A percentile compares a stretch with the other conserved stretches of the same genome.
These are phyloP conservation scores for Catostomus latipinnis DNA, from an alignment of 2,797 vertebrate genomes.

Conservation along the genomic window DNA sequence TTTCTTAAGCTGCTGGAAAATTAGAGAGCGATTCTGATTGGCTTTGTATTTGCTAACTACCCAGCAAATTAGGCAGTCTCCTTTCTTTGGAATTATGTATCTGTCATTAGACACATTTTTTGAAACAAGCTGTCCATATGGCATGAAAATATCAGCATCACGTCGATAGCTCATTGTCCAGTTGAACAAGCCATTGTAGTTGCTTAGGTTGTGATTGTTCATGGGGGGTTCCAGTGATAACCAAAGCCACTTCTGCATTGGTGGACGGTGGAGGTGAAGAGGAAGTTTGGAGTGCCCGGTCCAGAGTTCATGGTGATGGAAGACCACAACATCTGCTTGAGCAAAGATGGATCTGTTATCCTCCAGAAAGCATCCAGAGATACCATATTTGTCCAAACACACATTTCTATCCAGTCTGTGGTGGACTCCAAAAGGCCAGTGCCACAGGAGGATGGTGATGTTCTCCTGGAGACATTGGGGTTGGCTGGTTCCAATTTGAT, in stretches of 20 bases:
- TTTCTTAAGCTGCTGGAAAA: slow-evolving; percentile 77
- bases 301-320: slow-evolving; percentile 83
- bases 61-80: slow-evolving; percentile 79
- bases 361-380: slow-evolving; percentile 79
- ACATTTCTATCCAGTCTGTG: slow-evolving; percentile 68
- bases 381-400: slow-evolving; percentile 72
- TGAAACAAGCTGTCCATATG: slow-evolving; percentile 82
- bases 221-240: slow-evolving; percentile 86
- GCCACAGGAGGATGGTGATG: slow-evolving; percentile 83
- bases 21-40: slow-evolving; percentile 73
- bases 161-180: slow-evolving; percentile 89
- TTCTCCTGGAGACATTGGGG: slow-evolving; percentile 38
- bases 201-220: slow-evolving; percentile 73
- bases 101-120: slow-evolving; percentile 17
- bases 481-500: neutral
- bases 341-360: slow-evolving; percentile 66
- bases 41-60: slow-evolving; percentile 83
- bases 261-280: slow-evolving; percentile 61
- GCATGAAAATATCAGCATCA: slow-evolving; percentile 85
- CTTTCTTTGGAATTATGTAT: slow-evolving; percentile 70
- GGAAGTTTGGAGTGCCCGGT: slow-evolving; percentile 62
- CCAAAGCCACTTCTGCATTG: slow-evolving; percentile 87
- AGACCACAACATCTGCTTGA: slow-evolving; percentile 80
- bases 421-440: slow-evolving; percentile 81
- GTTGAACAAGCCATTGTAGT: slow-evolving; percentile 82